These are phyloP conservation scores for Sminthopsis crassicaudata DNA, from an alignment of 2,113 vertebrate species.

Conservation along the genomic window DNA sequence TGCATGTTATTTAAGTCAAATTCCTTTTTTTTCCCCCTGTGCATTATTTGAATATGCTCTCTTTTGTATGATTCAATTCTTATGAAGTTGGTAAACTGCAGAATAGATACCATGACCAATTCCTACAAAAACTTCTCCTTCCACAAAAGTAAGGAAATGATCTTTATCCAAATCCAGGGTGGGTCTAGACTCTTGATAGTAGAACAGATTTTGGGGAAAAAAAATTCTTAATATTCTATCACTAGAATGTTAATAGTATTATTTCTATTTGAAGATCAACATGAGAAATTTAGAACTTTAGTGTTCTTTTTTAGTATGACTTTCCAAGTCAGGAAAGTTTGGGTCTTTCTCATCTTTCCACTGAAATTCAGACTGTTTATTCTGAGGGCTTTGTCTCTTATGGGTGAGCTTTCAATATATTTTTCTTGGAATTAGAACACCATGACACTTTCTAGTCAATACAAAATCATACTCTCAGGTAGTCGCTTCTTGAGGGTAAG, in stretches of 20 bases:
- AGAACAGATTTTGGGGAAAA: conserved; percentile 42
- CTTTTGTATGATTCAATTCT: conserved; percentile 55
- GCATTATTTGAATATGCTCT: conserved; percentile 59
- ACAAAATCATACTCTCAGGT: background rate
- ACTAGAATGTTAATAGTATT: background rate
- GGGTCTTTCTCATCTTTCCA: background rate
- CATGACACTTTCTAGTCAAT: background rate
- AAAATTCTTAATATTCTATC: background rate
- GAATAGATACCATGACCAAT: background rate
- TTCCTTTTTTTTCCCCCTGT: conserved; percentile 44
- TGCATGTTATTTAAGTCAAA: conserved; percentile 57
- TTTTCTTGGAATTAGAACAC: background rate
- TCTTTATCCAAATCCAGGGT: background rate
- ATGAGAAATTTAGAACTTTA: background rate
- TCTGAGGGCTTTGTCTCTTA: background rate
- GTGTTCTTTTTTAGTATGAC: background rate
- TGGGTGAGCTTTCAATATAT: background rate
- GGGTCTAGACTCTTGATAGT: background rate
- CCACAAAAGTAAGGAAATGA: conserved; percentile 33
- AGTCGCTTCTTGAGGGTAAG: background rate
- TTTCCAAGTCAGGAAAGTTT: conserved; percentile 34
- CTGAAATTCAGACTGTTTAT: background rate
- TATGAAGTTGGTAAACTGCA: background rate
- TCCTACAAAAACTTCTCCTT: conserved; percentile 27
- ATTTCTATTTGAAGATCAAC: conserved; percentile 7